Percentiles rank a stretch among this genome's conserved stretches.
phyloP scores from a whole-genome alignment of 2,888 invertebrate species.

The Pandemis corylana region DNA sequence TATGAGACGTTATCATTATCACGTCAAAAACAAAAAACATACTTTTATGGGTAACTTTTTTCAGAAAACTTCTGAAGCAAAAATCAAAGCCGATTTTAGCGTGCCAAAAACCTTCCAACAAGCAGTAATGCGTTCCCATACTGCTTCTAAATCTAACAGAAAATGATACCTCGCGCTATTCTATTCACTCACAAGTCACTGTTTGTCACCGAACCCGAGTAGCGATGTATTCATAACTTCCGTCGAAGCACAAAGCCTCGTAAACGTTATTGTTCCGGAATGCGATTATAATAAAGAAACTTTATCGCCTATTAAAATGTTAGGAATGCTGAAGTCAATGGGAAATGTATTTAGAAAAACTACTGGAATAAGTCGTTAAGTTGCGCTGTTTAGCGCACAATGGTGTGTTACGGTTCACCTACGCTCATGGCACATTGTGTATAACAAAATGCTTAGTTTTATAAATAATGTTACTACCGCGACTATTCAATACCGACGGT shows the following conservation, averaged over 20 bases:
- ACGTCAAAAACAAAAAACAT: too few relatives aligned
- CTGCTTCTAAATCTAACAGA: neutral
- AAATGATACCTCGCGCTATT: neutral
- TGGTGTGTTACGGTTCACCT: slow-evolving; percentile 27
- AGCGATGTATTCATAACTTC: slow-evolving; percentile 69
- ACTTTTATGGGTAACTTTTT: too few relatives aligned
- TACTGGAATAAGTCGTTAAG: slow-evolving; percentile 43
- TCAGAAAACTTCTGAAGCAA: too few relatives aligned
- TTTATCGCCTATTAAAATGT: slow-evolving; percentile 56
- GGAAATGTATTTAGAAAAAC: slow-evolving; percentile 41
- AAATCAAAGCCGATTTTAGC: too few relatives aligned
- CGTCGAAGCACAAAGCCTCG: slow-evolving; percentile 62
- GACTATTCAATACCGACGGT: slow-evolving; percentile 1
- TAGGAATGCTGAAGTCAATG: slow-evolving; percentile 50
- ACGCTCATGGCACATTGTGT: slow-evolving; percentile 13
- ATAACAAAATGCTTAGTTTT: slow-evolving; percentile 17
- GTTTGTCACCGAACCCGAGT: slow-evolving; percentile 54
- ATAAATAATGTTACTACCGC: slow-evolving; percentile 5
- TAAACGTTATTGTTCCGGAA: slow-evolving; percentile 68
- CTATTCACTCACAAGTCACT: neutral
- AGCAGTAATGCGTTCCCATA: neutral
- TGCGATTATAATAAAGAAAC: slow-evolving; percentile 64
- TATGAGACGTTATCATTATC: too few relatives aligned
- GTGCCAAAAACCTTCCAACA: neutral
- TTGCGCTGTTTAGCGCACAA: slow-evolving; percentile 28